These are phyloP conservation scores for Conomelus anceps DNA, from an alignment of 2,888 invertebrate species.

Conservation along the genomic window DNA sequence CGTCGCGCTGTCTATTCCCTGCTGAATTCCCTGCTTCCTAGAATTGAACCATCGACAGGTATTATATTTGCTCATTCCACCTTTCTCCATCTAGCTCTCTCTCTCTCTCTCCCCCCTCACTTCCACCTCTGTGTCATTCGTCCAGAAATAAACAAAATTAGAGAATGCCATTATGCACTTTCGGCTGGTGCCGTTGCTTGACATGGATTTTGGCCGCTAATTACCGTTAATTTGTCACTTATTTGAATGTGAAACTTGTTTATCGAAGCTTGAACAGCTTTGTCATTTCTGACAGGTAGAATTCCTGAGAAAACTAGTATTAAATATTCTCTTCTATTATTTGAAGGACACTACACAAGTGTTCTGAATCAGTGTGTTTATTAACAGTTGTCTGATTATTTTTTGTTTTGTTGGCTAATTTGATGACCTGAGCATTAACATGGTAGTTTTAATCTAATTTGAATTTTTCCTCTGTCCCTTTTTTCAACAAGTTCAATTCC, in stretches of 20 bases:
- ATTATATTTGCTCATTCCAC: background rate
- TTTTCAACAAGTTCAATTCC: too few relatives aligned
- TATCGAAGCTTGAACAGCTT: background rate
- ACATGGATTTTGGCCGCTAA: background rate
- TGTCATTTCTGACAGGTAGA: background rate
- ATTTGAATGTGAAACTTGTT: background rate
- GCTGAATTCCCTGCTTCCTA: background rate
- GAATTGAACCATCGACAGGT: background rate
- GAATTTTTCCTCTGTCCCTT: too few relatives aligned
- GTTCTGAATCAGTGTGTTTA: background rate
- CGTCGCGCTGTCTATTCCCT: too few relatives aligned
- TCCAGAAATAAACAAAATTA: background rate
- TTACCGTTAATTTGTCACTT: background rate
- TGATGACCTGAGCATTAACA: too few relatives aligned
- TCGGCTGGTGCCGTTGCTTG: background rate
- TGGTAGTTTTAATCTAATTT: too few relatives aligned
- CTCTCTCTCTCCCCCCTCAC: background rate
- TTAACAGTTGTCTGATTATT: background rate
- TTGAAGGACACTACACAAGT: background rate
- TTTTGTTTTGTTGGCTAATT: too few relatives aligned
- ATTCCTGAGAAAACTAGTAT: background rate
- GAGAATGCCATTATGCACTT: background rate
- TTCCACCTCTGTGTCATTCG: background rate
- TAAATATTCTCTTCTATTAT: background rate
- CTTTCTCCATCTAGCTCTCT: too few relatives aligned